Evolutionary conservation across 1,140 invertebrate species (phyloP).

Genomic region (Sycophaga agraensis): DNA sequence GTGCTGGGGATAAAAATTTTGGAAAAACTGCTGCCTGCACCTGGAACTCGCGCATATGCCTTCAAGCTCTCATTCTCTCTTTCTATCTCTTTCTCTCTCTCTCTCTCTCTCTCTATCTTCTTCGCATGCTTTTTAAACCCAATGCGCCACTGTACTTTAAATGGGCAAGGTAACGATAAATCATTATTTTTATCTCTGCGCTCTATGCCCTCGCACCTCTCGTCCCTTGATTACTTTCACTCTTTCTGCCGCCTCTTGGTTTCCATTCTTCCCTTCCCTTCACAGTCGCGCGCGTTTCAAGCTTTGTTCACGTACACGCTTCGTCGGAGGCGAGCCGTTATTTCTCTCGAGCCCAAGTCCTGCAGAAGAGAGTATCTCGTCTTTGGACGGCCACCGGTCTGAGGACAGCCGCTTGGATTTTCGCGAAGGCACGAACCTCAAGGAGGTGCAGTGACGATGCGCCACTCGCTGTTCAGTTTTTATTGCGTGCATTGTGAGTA

Average conservation of each 20-base stretch:
- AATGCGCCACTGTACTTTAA: constrained; percentile 12
- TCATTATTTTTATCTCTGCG: constrained; percentile 23
- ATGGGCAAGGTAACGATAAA: constrained; percentile 17
- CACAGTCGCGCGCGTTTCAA: constrained; percentile 21
- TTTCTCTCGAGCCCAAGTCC: constrained; percentile 5
- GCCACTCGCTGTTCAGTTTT: no score
- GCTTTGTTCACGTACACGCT: background rate
- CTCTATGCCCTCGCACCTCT: background rate
- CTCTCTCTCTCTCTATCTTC: background rate
- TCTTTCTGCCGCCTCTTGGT: constrained; percentile 7
- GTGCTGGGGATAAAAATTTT: background rate
- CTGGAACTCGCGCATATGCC: no score
- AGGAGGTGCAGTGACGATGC: no score
- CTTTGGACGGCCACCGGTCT: no score
- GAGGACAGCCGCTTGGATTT: no score
- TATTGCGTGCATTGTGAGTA: no score
- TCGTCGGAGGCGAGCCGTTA: no score
- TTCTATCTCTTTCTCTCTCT: no score
- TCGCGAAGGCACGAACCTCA: no score
- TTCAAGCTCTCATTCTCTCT: no score
- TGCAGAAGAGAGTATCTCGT: constrained; percentile 10
- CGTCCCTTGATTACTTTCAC: constrained; percentile 18
- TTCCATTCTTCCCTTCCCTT: background rate
- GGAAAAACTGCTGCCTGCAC: background rate
- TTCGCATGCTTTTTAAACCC: constrained; percentile 10